A percentile compares a stretch with the other conserved stretches of the same genome.
Conservation (phyloP, 2,113 vertebrate species). For the Hemichromis elongatus region DNA sequence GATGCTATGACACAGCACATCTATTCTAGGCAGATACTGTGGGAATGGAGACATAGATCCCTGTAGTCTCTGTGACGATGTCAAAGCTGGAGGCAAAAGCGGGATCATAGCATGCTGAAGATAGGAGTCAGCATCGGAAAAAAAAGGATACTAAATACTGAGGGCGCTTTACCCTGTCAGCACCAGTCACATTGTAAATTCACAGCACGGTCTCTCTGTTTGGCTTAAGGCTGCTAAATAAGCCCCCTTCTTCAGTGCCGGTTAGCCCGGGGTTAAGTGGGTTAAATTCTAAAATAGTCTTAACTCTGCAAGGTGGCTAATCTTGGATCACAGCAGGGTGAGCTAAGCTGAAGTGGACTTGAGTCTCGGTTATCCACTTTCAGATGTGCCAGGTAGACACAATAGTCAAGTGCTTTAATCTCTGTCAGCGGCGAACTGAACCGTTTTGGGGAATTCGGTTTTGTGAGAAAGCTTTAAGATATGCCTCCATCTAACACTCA, state of each 20-base stretch:
- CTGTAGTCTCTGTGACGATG: not conserved
- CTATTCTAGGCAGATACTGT: conserved; percentile 21
- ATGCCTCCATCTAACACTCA: not conserved
- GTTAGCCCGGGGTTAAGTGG: conserved; percentile 44
- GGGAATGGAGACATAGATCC: conserved; percentile 9
- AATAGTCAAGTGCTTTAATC: conserved; percentile 14
- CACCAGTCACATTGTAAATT: conserved; percentile 21
- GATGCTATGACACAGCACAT: conserved; percentile 49
- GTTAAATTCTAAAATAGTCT: conserved; percentile 48
- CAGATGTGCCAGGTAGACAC: conserved; percentile 36
- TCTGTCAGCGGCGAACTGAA: not conserved
- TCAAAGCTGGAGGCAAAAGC: conserved; percentile 32
- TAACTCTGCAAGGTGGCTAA: conserved; percentile 53
- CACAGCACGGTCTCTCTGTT: not conserved
- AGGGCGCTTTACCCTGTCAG: not conserved
- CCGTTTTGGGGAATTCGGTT: not conserved
- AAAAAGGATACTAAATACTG: not conserved
- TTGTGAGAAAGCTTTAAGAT: not conserved
- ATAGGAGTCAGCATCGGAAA: conserved; percentile 9
- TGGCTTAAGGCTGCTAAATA: conserved; percentile 16
- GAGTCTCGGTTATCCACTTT: conserved; percentile 43
- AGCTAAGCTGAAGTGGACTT: conserved; percentile 22
- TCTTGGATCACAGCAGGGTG: conserved; percentile 47
- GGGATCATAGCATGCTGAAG: conserved; percentile 1
- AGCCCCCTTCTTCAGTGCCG: not conserved